Evolutionary conservation across 2,113 vertebrate species (phyloP).

Genomic region (Corapipo altera): DNA sequence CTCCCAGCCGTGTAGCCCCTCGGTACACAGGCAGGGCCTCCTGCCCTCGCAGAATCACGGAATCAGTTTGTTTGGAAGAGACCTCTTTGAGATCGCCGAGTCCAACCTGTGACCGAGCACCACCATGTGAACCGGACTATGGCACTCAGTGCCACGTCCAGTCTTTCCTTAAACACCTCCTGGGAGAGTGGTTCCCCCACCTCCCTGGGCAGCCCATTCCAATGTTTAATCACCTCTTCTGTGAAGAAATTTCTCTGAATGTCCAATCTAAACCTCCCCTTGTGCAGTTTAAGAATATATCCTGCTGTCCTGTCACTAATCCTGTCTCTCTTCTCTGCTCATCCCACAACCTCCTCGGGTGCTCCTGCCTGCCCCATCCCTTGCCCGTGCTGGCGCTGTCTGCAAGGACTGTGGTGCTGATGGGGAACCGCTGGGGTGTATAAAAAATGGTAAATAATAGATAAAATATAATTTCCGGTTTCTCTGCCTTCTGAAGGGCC

Average conservation of each 20-base stretch:
- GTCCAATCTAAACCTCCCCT: not conserved
- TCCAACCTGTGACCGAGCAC: accelerated
- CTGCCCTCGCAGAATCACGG: not conserved
- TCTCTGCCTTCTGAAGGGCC: not conserved
- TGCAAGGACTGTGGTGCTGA: accelerated
- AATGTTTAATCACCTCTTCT: not conserved
- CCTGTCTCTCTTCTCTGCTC: not conserved
- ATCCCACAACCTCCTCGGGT: accelerated
- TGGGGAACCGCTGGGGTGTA: accelerated
- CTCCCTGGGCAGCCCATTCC: not conserved
- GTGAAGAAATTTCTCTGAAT: not conserved
- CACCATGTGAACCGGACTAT: accelerated
- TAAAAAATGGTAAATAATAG: too few relatives aligned
- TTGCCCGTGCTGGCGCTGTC: accelerated
- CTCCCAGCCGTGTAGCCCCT: too few relatives aligned
- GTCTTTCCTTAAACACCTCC: accelerated
- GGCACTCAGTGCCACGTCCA: not conserved
- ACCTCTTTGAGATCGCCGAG: not conserved
- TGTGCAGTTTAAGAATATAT: accelerated
- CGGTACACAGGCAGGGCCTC: too few relatives aligned
- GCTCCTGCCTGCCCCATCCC: accelerated
- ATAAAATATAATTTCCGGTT: accelerated
- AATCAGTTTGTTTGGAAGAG: not conserved
- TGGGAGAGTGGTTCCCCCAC: not conserved
- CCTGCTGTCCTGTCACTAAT: not conserved